phyloP scores from a whole-genome alignment of 2,797 vertebrate species.

The Enteromius viviparus region DNA sequence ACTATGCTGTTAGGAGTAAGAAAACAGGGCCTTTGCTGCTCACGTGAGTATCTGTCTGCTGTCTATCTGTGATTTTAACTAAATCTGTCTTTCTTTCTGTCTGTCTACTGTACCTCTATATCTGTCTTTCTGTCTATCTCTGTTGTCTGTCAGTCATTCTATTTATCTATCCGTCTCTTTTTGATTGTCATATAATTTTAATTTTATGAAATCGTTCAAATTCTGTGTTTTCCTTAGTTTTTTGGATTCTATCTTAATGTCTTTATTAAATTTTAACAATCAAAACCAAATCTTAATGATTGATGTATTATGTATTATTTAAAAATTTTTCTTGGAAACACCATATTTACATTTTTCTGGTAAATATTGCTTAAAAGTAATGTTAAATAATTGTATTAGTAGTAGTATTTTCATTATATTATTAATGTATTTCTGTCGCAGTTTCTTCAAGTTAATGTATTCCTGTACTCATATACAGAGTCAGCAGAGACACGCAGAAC shows the following conservation, averaged over 20 bases:
- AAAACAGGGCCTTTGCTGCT: slow-evolving; percentile 95
- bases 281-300: background rate
- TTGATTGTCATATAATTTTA: too few species aligned
- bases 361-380: background rate
- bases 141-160: background rate
- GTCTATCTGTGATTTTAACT: background rate
- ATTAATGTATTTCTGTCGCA: background rate
- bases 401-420: background rate
- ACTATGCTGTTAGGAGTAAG: slow-evolving; percentile 91
- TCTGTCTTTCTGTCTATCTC: too few species aligned
- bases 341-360: background rate
- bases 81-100: background rate
- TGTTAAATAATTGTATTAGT: background rate
- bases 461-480: background rate
- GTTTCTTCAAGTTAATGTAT: background rate
- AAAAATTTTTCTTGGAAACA: background rate
- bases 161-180: background rate
- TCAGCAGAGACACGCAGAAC: background rate
- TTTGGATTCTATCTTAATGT: background rate
- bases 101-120: too few species aligned
- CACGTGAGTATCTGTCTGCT: slow-evolving; percentile 78
- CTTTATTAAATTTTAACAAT: background rate
- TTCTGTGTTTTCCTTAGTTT: too few species aligned
- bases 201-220: too few species aligned
- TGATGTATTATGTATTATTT: background rate